Percentiles rank a stretch among this genome's conserved stretches.
These are phyloP conservation scores for Pelagia noctiluca DNA, from an alignment of 30 jellyfish, hydroid and myxozoan genomes.

Conservation along the genomic window DNA sequence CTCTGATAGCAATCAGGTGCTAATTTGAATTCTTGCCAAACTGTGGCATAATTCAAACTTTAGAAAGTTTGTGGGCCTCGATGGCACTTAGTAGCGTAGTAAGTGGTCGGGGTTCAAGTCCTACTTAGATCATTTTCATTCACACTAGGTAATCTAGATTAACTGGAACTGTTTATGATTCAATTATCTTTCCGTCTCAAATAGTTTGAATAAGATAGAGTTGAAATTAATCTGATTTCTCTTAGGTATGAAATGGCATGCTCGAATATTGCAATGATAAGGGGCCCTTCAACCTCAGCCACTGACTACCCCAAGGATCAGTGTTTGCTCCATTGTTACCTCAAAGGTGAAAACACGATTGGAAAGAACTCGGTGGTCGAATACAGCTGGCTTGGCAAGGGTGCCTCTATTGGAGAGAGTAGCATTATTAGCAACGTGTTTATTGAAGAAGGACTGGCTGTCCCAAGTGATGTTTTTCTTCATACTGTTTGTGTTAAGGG, in stretches of 20 bases:
- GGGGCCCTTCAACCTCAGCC: constrained; percentile 24
- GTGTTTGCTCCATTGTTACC: constrained; percentile 54
- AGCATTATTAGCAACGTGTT: constrained; percentile 85
- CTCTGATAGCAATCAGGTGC: no score
- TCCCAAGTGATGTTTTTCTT: constrained; percentile 76
- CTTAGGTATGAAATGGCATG: constrained; percentile 63
- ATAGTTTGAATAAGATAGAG: background rate
- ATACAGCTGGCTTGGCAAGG: constrained; percentile 76
- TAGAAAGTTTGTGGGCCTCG: no score
- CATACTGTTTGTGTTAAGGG: constrained; percentile 77
- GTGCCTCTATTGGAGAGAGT: constrained; percentile 55
- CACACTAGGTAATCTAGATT: background rate
- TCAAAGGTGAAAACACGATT: constrained; percentile 53
- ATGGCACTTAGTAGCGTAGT: no score
- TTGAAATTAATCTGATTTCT: background rate
- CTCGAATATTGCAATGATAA: constrained; percentile 67
- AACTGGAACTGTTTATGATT: background rate
- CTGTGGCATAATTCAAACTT: no score
- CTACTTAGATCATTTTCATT: no score
- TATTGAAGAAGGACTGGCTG: constrained; percentile 56
- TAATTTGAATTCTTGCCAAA: no score
- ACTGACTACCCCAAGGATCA: no score
- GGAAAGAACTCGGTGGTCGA: constrained; percentile 79
- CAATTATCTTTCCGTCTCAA: background rate
- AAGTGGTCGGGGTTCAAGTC: no score